A percentile compares a stretch with the other conserved stretches of the same genome.
Conservation (phyloP, 2,888 invertebrate genomes). For the Troides oblongomaculatus region DNA sequence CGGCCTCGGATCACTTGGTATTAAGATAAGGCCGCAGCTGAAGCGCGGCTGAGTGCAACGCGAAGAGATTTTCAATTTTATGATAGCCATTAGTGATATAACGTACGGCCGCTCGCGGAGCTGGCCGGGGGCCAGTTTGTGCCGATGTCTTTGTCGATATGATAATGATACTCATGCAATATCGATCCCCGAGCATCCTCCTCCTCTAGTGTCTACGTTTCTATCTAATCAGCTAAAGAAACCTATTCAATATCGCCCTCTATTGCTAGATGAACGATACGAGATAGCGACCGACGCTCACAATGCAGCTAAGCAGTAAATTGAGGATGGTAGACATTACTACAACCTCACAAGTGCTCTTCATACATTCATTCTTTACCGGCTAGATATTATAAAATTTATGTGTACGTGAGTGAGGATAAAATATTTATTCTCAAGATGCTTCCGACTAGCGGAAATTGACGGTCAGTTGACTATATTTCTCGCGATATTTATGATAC, state of each 20-base stretch:
- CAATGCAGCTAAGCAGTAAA: constrained; percentile 12
- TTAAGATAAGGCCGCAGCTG: constrained; percentile 23
- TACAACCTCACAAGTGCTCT: too few relatives aligned
- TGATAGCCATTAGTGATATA: constrained; percentile 29
- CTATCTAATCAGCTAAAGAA: constrained; percentile 37
- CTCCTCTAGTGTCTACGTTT: constrained; percentile 30
- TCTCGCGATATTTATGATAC: too few relatives aligned
- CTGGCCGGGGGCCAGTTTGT: constrained; percentile 40
- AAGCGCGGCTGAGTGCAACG: constrained; percentile 28
- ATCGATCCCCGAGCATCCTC: constrained; percentile 35
- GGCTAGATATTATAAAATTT: too few relatives aligned
- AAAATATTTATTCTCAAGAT: too few relatives aligned
- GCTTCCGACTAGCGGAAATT: too few relatives aligned
- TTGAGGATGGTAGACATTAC: too few relatives aligned
- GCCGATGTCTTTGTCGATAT: constrained; percentile 37
- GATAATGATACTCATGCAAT: constrained; percentile 39
- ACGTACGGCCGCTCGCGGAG: constrained; percentile 31
- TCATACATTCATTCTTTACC: too few relatives aligned
- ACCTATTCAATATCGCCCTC: constrained; percentile 35
- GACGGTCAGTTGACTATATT: too few relatives aligned
- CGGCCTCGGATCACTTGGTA: constrained; percentile 19
- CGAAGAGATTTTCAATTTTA: constrained; percentile 30
- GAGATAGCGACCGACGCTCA: constrained; percentile 19
- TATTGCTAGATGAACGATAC: constrained; percentile 25
- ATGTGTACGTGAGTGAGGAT: too few relatives aligned